Evolutionary conservation across 2,113 vertebrate genomes (phyloP), one percentile per base, ranked within the genome.

Genomic region (Danio rerio): DNA sequence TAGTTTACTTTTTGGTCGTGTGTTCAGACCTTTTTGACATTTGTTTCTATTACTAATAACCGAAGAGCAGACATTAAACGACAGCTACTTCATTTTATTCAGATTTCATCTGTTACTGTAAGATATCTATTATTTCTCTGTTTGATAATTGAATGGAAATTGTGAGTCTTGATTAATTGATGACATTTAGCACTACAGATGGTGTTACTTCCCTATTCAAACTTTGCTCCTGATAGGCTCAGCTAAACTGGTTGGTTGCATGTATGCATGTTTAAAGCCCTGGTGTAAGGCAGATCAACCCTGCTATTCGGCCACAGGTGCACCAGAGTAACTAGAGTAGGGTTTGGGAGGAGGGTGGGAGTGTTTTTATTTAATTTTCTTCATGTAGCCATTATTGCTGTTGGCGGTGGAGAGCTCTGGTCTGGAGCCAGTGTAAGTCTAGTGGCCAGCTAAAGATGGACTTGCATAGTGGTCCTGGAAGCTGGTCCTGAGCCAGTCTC

Each of bases 401-500:
- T 79, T 85, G 49, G 65, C 55, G 52, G 8, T 49, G 72, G 56
- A 53, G 59, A 40, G 12, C 20, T 42, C 76, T 50, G 49, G 79
- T 81, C 55, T 66, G 68, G 53, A 77, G 85, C 79, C 79, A 84
- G 85, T 79, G 40, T 62, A 69, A 74, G 50, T 82, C 84, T 78
- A 81, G 81, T 45, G 73, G 73, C 69, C 40, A 42, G 79, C 77
- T 79, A 81, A 65, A 84, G 81, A 83, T 74, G 77, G 58, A 56
- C 70, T 49, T 86, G 62, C 72, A 52, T 62, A 55, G 96, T 99
- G 95, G 96, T 99, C 92, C 94, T 94, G 77, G 11, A 59, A 88
- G 88, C 92, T 93, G 92, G 90, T 90, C 85, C 76, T 75, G 82
- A 88, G 92, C 93, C 93, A 94, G 75, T 91, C 79, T 90, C 72